These are phyloP conservation scores for Talpa occidentalis DNA, from an alignment of 2,113 vertebrate genomes.

Conservation along the genomic window DNA sequence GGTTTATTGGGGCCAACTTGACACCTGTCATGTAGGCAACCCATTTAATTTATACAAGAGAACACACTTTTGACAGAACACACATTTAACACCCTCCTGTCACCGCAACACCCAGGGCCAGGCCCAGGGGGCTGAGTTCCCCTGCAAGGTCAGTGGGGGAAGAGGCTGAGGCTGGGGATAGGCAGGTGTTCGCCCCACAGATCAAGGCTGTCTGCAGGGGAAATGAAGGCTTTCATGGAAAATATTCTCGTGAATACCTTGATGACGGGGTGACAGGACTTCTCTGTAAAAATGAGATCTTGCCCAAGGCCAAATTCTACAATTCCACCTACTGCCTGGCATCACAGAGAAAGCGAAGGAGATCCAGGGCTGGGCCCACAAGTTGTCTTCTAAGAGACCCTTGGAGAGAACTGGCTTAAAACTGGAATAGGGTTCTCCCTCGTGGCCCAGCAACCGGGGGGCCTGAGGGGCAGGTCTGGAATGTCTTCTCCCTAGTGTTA, in stretches of 20 bases:
- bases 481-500: not conserved
- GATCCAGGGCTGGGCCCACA: not conserved
- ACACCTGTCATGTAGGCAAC: not conserved
- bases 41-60: not conserved
- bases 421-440: not conserved
- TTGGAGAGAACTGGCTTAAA: not conserved
- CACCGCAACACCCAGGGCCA: not conserved
- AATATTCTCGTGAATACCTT: not conserved
- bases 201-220: not conserved
- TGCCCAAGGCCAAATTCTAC: not conserved
- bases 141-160: not conserved
- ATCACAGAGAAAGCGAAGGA: not conserved
- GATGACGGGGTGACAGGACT: not conserved
- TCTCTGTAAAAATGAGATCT: not conserved
- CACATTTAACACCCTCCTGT: not conserved
- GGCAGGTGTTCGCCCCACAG: fast-evolving
- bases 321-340: fast-evolving
- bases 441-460: no score
- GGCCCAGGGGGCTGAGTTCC: not conserved
- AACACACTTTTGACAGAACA: fast-evolving
- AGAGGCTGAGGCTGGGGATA: not conserved
- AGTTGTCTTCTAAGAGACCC: no score
- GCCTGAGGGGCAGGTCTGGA: no score
- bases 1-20: not conserved
- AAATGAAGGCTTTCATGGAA: not conserved